Evolutionary conservation across 2,113 vertebrate species (phyloP), one percentile per base, ranked within the genome.

Genomic region (Lanius ludovicianus): DNA sequence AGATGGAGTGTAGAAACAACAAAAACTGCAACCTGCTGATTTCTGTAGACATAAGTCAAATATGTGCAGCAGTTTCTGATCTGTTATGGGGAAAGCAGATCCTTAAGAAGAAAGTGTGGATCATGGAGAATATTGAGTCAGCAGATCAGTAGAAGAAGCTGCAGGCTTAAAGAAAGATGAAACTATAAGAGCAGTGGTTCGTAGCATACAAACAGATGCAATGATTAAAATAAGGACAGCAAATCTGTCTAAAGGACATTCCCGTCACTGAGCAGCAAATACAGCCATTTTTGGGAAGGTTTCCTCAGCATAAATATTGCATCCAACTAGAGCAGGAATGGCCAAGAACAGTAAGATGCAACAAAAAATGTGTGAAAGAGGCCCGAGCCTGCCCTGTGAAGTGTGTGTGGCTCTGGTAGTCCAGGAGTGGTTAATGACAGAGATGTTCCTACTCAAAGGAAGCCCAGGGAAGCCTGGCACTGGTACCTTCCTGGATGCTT

Each of bases 121-220:
- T 70, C 27, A 39, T 2, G 0, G 30, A 35, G 50, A 28, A n/a
- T 55, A 28, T 31, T 37, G 44, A 59, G 52, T n/a, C 47, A 68
- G 35, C 20, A 80, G 25, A 47, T 22, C 47, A 55, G 35, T 0
- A 62, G 31, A 70, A 84, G 33, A 70, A 89, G 39, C 27, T 89
- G 30, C 49, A 79, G 37, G 20, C 46, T 62, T 62, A 75, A 52
- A 60, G 27, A 63, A 81, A 77, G 28, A 30, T 4, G 5, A 37
- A 91, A 50, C 13, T 28, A 9, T 46, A 37, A 37, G 33, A 70
- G 11, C 13, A 27, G 39, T 31, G 42, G 13, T 59, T 14, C 0
- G 0, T 16, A 56, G 31, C 11, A 4, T 12, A 50, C 0, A 8
- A 65, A 64, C 37, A 44, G 15, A 55, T 13, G 27, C 25, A 55